A percentile compares a stretch with the other conserved stretches of the same genome.
phyloP scores from a whole-genome alignment of 2,888 invertebrate species.

The Fissipunctia ypsillon region DNA sequence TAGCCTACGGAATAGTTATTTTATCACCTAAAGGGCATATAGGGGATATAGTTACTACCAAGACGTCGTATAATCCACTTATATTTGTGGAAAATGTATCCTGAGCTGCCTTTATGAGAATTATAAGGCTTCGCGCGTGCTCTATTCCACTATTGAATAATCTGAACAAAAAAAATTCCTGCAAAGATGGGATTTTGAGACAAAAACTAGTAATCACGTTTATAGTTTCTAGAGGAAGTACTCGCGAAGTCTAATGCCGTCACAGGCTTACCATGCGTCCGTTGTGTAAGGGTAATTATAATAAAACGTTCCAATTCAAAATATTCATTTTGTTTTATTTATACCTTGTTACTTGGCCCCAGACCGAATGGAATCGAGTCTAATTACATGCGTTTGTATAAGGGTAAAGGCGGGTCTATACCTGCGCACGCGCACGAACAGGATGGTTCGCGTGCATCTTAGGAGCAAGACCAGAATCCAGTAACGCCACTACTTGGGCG shows the following conservation, averaged over 20 bases:
- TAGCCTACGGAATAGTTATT: slow-evolving; percentile 6
- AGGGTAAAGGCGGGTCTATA: too few relatives aligned
- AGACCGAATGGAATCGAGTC: background rate
- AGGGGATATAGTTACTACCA: background rate
- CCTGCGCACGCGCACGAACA: too few relatives aligned
- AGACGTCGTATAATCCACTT: background rate
- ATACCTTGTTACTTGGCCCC: background rate
- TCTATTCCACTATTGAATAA: slow-evolving; percentile 1
- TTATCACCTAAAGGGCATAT: background rate
- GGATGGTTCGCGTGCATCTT: too few relatives aligned
- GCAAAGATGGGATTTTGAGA: background rate
- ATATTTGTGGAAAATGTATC: background rate
- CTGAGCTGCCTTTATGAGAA: background rate
- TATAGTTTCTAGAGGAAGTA: slow-evolving; percentile 4
- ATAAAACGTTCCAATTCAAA: slow-evolving; percentile 51
- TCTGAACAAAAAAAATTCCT: background rate
- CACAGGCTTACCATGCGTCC: slow-evolving; percentile 38
- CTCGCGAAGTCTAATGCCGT: slow-evolving; percentile 14
- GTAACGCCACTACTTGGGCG: too few relatives aligned
- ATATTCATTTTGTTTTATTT: slow-evolving; percentile 16
- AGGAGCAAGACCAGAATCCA: too few relatives aligned
- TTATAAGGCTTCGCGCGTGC: background rate
- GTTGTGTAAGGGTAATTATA: slow-evolving; percentile 46
- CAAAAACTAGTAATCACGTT: background rate
- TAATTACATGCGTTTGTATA: background rate